A percentile compares a stretch with the other conserved stretches of the same genome.
phyloP scores from a whole-genome alignment of 2,113 vertebrate species.

The Orthonyx spaldingii region DNA sequence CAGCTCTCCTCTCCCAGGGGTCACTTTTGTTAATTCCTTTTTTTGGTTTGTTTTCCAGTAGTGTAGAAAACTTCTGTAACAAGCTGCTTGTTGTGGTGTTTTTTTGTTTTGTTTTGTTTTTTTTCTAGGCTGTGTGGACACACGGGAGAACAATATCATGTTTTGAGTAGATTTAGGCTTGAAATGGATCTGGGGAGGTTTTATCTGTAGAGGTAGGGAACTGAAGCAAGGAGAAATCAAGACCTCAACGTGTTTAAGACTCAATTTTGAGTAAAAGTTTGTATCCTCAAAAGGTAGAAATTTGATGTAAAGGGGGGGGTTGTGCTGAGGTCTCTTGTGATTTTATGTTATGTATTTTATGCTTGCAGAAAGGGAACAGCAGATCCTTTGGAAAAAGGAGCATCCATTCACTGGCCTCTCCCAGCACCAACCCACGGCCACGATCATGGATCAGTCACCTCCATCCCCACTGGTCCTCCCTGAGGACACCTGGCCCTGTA shows the following conservation, averaged over 20 bases:
- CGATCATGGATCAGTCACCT: rapidly evolving
- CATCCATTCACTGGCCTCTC: rapidly evolving
- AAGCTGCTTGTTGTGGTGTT: neutral
- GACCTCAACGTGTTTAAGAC: neutral
- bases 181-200: neutral
- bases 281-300: neutral
- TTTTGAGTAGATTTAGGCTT: neutral
- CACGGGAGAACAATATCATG: neutral
- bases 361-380: neutral
- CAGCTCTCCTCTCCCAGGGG: neutral
- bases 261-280: neutral
- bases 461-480: neutral
- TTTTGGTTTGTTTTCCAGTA: neutral
- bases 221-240: neutral
- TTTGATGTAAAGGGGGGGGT: neutral
- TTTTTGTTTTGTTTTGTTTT: neutral
- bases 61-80: neutral
- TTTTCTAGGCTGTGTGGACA: neutral
- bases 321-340: neutral
- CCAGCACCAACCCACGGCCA: rapidly evolving
- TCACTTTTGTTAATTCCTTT: neutral
- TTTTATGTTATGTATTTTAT: too few relatives aligned
- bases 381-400: neutral
- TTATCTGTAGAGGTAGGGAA: neutral
- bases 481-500: neutral